Percentiles rank a stretch among this genome's conserved stretches.
Conservation (phyloP, 1,140 invertebrate genomes). For the Parasteatoda tepidariorum region DNA sequence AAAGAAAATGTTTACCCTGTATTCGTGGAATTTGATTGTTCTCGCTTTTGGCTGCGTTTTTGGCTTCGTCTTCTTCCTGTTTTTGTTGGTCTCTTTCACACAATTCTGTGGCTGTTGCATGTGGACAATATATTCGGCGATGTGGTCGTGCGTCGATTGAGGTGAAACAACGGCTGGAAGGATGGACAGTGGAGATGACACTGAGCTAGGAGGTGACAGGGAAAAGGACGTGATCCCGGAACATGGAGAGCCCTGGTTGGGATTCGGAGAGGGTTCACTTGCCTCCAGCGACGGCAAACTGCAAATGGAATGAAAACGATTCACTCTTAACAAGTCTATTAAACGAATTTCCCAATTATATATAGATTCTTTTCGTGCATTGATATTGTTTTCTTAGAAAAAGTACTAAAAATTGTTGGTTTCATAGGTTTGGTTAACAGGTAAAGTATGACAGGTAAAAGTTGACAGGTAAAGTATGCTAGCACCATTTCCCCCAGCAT, state of each 20-base stretch:
- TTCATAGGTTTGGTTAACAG: too few species aligned
- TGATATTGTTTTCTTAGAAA: too few species aligned
- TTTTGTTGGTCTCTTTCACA: constrained; percentile 71
- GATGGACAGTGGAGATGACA: constrained; percentile 46
- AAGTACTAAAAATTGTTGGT: too few species aligned
- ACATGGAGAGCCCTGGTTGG: constrained; percentile 52
- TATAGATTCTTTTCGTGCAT: too few species aligned
- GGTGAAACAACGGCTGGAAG: constrained; percentile 21
- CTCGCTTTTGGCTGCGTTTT: constrained; percentile 85
- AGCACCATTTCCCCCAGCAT: too few species aligned
- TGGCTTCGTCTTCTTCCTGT: constrained; percentile 87
- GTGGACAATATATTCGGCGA: constrained; percentile 43
- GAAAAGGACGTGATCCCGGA: constrained; percentile 58
- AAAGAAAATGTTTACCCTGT: constrained; percentile 75
- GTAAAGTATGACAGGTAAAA: too few species aligned
- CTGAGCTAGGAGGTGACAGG: constrained; percentile 60
- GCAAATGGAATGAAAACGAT: too few species aligned
- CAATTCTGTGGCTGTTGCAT: constrained; percentile 15
- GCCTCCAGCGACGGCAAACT: constrained; percentile 58
- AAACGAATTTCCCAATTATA: too few species aligned
- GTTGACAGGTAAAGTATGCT: too few species aligned
- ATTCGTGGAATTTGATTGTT: constrained; percentile 98
- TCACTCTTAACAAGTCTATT: too few species aligned
- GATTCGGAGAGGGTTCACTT: constrained; percentile 26
- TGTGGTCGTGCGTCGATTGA: constrained; percentile 30